Evolutionary conservation across 2,888 invertebrate genomes (phyloP), one percentile per base, ranked within the genome.

Genomic region (Stenchaetothrips biformis): DNA sequence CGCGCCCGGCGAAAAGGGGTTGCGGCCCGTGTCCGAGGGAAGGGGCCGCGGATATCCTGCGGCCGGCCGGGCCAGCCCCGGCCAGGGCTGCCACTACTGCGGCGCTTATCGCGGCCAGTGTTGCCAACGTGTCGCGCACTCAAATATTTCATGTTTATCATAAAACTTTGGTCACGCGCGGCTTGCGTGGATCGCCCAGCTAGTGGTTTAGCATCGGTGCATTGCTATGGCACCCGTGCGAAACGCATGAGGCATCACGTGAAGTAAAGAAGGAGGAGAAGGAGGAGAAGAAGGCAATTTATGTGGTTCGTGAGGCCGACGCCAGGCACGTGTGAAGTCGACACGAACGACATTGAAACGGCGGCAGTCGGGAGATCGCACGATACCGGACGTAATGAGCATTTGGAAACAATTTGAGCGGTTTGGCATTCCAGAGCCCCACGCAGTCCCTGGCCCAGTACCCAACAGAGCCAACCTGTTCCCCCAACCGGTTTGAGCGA

Each of bases 61-160:
- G 67, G 16, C 53, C 53, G 18, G 53, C 18, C 67, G 25, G 67
- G 25, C 8, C 25, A 11, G 25, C 67, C 67, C 53, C 53, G 53
- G 53, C 18, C 67, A 74, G 67, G 25, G 25, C 25, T 21, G 25
- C 67, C 67, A 74, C 53, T 53, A 53, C 53, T 18, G 53, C 13
- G 67, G 67, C 67, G 37, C 67, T 74, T 74, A 74, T 74, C 67
- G 21, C 67, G 37, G 4, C 53, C 67, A 74, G 67, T 74, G 21
- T 74, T 21, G 25, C 67, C 67, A 74, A 74, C 67, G 25, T 74
- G 67, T 74, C 25, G 67, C 67, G 67, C 67, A 1, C 18, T 18
- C 18, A 16, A 59, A 59, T 74, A 74, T 74, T 74, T 74, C 67
- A 74, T 74, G 25, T 74, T 74, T 74, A 74, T 74, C 67, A 74